Evolutionary conservation across 1,140 invertebrate genomes (phyloP), one percentile per base, ranked within the genome.

Genomic region (Neotoxoptera formosana): DNA sequence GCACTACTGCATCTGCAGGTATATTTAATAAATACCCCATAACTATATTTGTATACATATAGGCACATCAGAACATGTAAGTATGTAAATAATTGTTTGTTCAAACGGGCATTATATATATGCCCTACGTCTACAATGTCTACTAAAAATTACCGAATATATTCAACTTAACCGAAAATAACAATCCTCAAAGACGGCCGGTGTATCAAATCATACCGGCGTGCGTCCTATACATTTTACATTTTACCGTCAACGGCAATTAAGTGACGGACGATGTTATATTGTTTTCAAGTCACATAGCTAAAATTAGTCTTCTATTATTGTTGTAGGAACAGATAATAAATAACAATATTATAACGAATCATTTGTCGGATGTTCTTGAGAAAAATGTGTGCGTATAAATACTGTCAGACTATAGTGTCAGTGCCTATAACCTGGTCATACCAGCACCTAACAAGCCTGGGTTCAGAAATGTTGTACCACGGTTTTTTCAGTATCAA

Each of bases 251-350:
- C 41, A 45, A 47, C 41, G 41, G 76, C 45, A 47, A 30, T 47
- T n/a, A 76, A 53, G 87, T 88, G 87, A 88, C 87, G 53, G 34
- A 51, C n/a, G 34, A 36, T 60, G 88, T 90, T 60, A 90, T 60
- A 90, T 90, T 90, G 51, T 90, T 90, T 56, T 90, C 34, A 51
- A 56, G 34, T 21, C 9, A 34, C 34, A 30, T 56, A 53, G n/a
- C 36, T 34, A 21, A 90, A 90, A 90, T 90, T 90, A 90, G 88
- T 53, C 51, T 51, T 90, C 51, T 60, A 90, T 90, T 90, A 90
- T 90, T 60, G 11, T 41, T 36, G 34, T 8, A 30, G 23, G 30
- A 76, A 7, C 14, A 76, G 30, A 76, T n/a, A 76, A 76, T 76
- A 76, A n/a, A 20, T 30, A 76, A 88, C 86, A 88, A 88, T 88